Conservation (phyloP, 2,888 invertebrate species). For the Fragum sueziense region DNA sequence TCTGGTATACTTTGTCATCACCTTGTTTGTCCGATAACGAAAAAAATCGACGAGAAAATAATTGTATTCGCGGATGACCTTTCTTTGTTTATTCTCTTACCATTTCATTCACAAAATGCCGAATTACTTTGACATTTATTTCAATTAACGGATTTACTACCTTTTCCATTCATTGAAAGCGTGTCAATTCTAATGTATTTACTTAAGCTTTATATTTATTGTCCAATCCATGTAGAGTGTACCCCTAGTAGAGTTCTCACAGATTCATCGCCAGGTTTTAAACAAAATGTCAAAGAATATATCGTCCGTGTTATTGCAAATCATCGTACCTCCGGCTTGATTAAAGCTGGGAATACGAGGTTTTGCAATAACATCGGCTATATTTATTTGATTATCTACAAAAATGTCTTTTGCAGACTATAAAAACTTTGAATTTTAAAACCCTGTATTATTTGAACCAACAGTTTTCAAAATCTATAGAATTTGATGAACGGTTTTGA, state of each 20-base stretch:
- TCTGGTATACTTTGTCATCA: too few relatives aligned
- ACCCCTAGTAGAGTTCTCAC: background rate
- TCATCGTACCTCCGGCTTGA: too few relatives aligned
- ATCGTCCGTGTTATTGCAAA: too few relatives aligned
- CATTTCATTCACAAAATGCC: slow-evolving; percentile 17
- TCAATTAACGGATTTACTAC: background rate
- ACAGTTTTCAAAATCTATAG: too few relatives aligned
- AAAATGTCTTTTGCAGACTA: too few relatives aligned
- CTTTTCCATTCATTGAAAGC: background rate
- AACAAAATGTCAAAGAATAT: too few relatives aligned
- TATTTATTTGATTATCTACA: too few relatives aligned
- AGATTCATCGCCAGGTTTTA: background rate
- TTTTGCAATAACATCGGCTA: too few relatives aligned
- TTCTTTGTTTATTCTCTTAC: slow-evolving; percentile 10
- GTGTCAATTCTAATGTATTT: background rate
- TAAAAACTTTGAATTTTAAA: too few relatives aligned
- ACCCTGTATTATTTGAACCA: too few relatives aligned
- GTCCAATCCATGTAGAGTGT: background rate
- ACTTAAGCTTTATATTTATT: background rate
- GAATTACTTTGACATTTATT: slow-evolving; percentile 23
- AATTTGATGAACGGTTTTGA: too few relatives aligned
- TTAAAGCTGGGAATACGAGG: too few relatives aligned
- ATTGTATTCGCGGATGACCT: slow-evolving; percentile 13
- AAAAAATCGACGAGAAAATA: slow-evolving; percentile 12
- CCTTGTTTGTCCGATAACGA: slow-evolving; percentile 1